Base-by-base conservation (phyloP, 2,797 vertebrate species). In the Pseudochirops cupreus region DNA sequence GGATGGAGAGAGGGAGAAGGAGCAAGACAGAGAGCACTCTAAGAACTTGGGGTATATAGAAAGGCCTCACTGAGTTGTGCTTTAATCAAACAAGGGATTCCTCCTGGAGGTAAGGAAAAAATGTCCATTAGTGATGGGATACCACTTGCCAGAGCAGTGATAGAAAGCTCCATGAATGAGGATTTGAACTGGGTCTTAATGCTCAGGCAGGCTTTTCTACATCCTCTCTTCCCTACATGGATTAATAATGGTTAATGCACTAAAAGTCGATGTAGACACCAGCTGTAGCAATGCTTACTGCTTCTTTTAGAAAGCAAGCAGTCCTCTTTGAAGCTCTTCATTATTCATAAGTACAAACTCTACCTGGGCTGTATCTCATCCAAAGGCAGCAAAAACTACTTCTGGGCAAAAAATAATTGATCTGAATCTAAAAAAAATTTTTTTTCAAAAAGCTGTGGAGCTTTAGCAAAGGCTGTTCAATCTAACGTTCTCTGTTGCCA, bases 401-500 rank as follows among this genome's bases (percentile, higher is more conserved):
- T 54, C 92, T 50, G 12, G 93, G 92, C 90, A 90, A 96, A 95
- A 96, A 46, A 56, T 57, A 95, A 97, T 33, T 92, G 82, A 93
- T 95, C 97, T 96, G 96, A 91, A 91, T 91, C 74, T 0, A 74
- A n/a, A 74, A 82, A 39, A 21, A 3, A 33, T 62, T 54, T 54
- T 54, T 54, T 54, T 74, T 87, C 74, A 87, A 50, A 87, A 87
- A 87, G 21, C 54, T 90, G n/a, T 0, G 1, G 92, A 31, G 90
- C 93, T 95, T 96, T 95, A 87, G 54, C 94, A 18, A 57, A 67
- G 92, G 39, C 56, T 39, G 10, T 56, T 94, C 56, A 1, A 4
- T 67, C 67, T 54, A 91, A 91, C 92, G 74, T 53, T 58, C 62
- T 91, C 93, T 96, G 94, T 59, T 96, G 93, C 93, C 98, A 96